Evolutionary conservation across 2,113 vertebrate genomes (phyloP), one percentile per base, ranked within the genome.

Genomic region (Regulus satrapa): DNA sequence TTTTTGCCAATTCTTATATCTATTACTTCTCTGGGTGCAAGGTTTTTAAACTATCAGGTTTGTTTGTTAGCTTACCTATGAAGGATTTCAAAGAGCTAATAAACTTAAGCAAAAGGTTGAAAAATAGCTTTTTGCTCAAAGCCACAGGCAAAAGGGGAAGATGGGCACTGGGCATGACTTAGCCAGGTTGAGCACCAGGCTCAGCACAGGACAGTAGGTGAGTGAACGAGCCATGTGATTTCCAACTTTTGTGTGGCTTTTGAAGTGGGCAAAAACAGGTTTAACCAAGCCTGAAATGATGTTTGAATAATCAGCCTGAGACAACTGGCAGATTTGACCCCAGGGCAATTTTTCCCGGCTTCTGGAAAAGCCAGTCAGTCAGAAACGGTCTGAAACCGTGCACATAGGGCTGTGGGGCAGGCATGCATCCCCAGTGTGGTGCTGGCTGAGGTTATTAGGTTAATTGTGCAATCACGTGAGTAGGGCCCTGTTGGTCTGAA

Each of bases 1-100:
- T 87, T 85, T 96, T 84, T 94, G 85, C 77, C 62, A 92, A 45
- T 41, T 84, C 67, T 93, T 92, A 34, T 46, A 21, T 23, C 43
- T 46, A 38, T 48, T 82, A 68, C 19, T 52, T 71, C 25, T 82
- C 15, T 68, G 29, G 11, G 24, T 28, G 38, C 55, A 67, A 97
- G 71, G 69, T 34, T 93, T 49, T 80, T 62, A 94, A 94, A 86
- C 20, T 63, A 43, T 34, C 51, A n/a, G 29, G 61, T 92, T 66
- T 72, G 34, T 62, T 90, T 95, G 32, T 77, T 59, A 56, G 49
- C 51, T 94, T 62, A 76, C 51, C 46, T 69, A 51, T 49, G 54
- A 36, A 59, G 46, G 29, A 90, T 25, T 94, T 88, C 52, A 51
- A 89, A 90, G 51, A 85, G 19, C 24, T 77, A 51, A 90, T 28